These are phyloP conservation scores for Drosophila sp. DNA, from an alignment of 1,140 invertebrate species.

Conservation along the genomic window DNA sequence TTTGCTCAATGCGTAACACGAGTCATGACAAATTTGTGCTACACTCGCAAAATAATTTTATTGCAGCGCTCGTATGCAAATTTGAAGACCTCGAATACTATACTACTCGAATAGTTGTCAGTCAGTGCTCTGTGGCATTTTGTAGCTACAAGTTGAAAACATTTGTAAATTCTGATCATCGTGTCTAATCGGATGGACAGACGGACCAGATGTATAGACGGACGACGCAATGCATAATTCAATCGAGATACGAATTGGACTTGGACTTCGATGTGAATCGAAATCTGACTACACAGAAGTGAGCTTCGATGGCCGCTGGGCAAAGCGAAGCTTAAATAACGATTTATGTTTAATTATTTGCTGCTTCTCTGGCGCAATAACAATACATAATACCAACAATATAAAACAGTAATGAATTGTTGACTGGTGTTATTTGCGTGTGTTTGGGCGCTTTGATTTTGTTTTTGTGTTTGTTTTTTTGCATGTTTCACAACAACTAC, in stretches of 20 bases:
- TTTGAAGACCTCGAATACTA: conserved; percentile 29
- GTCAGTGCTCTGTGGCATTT: conserved; percentile 40
- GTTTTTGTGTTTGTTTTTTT: conserved; percentile 40
- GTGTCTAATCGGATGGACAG: conserved; percentile 20
- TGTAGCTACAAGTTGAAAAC: conserved; percentile 47
- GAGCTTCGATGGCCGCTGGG: conserved; percentile 25
- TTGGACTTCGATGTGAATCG: conserved; percentile 5
- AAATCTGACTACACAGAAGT: conserved; percentile 16
- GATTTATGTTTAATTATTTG: conserved; percentile 74
- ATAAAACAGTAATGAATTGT: conserved; percentile 69
- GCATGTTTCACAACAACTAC: conserved; percentile 43
- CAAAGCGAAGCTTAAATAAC: conserved; percentile 44
- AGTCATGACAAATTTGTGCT: conserved; percentile 40
- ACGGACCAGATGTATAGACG: neutral
- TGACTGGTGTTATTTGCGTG: conserved; percentile 40
- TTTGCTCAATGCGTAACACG: conserved; percentile 23
- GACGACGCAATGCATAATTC: conserved; percentile 37
- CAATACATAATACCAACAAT: conserved; percentile 60
- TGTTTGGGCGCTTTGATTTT: conserved; percentile 53
- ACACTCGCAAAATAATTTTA: conserved; percentile 27
- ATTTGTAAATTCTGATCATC: conserved; percentile 53
- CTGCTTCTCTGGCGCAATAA: conserved; percentile 53
- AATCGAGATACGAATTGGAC: conserved; percentile 16
- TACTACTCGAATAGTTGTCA: conserved; percentile 8
- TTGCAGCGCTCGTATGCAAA: conserved; percentile 45